Evolutionary conservation across 2,888 invertebrate species (phyloP), one percentile per base, ranked within the genome.

Genomic region (Synanthedon andrenaeformis): DNA sequence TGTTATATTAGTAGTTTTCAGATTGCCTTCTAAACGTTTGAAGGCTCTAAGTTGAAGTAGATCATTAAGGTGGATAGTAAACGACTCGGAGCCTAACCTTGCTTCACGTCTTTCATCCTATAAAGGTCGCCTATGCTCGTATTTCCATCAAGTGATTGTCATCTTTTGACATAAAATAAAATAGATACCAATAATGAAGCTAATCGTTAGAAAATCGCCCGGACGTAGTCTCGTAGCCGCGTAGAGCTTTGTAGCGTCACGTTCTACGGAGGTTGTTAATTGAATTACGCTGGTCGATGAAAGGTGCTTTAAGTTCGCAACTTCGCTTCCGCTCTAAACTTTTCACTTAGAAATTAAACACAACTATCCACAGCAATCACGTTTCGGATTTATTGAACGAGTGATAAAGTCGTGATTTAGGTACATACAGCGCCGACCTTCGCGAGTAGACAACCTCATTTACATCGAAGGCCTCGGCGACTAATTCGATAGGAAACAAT

Each of bases 211-310:
- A 35, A 35, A 6, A 35, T 35, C 3, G 35, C 8, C 35, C 35
- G 35, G 41, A 42, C 63, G 66, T 66, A 67, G 66, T 35, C 65
- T 49, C 59, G 66, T 69, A 67, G 69, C 66, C 54, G 57, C 63
- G 69, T 63, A 64, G 35, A 35, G 64, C 63, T 41, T 52, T 54
- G 49, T 52, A 42, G 51, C 53, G 54, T 59, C 73, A 70, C 70
- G 68, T 68, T 70, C 72, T 72, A 71, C 72, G 73, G 57, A 76
- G 75, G 77, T 66, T 72, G 71, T 70, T 75, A 73, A 76, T 78
- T 74, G 69, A 69, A 72, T 72, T 67, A 62, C 62, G 63, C 63
- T 69, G 64, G 64, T 57, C 69, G 70, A 62, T 65, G 68, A 70
- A 73, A 75, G 72, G 73, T 71, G 65, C 64, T 67, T 59, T 60